phyloP scores from a whole-genome alignment of 2,113 vertebrate species.

The Dromiciops gliroides region DNA sequence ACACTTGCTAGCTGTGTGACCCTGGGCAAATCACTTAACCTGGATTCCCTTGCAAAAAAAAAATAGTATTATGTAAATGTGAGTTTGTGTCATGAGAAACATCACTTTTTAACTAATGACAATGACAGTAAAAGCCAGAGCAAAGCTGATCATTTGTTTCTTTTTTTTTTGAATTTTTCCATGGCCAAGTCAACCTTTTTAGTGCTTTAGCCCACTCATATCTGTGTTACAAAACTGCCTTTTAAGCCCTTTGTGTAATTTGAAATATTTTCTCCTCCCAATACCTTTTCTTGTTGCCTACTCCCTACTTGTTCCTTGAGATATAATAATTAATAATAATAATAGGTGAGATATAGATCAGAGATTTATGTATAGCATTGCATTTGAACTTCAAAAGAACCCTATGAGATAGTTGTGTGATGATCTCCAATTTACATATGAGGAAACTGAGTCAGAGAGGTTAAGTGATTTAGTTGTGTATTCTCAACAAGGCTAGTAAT shows the following conservation, averaged over 20 bases:
- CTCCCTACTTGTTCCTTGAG: not conserved
- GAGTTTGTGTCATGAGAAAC: not conserved
- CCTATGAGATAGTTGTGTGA: not conserved
- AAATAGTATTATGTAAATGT: too few relatives aligned
- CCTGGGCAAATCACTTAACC: too few relatives aligned
- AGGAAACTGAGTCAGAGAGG: not conserved
- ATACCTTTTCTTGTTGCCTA: not conserved
- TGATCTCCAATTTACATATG: not conserved
- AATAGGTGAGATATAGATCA: not conserved
- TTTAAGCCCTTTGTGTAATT: not conserved
- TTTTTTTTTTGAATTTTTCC: not conserved
- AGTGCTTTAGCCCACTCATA: not conserved
- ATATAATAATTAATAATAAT: not conserved
- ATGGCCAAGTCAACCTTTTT: not conserved
- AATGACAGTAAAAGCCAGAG: not conserved
- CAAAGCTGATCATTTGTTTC: not conserved
- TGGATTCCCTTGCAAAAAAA: too few relatives aligned
- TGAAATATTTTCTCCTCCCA: not conserved
- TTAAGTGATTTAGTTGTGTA: not conserved
- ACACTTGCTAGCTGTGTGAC: too few relatives aligned
- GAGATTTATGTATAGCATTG: not conserved
- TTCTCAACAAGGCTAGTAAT: not conserved
- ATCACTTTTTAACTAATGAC: not conserved
- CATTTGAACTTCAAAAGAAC: not conserved
- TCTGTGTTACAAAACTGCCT: not conserved